These are phyloP conservation scores for Phytoseiulus persimilis DNA, from an alignment of 2,888 invertebrate species.

Conservation along the genomic window DNA sequence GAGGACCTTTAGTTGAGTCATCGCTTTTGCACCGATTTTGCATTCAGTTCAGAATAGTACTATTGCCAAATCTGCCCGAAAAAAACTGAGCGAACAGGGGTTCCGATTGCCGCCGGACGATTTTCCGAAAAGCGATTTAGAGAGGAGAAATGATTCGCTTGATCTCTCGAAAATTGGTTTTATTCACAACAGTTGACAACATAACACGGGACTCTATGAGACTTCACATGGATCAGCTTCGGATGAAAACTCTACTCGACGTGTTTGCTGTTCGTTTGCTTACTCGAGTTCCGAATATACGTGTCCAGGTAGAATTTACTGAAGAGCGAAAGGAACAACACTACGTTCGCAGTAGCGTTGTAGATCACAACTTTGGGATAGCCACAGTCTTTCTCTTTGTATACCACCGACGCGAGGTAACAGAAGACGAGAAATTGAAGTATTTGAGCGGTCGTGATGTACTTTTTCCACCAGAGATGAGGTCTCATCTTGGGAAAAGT, in stretches of 20 bases:
- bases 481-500: conserved; percentile 13
- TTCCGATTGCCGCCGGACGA: not conserved
- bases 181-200: not conserved
- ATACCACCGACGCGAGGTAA: not conserved
- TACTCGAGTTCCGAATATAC: not conserved
- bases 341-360: not conserved
- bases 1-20: not conserved
- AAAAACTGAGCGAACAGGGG: not conserved
- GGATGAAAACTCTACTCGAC: not conserved
- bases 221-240: not conserved
- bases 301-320: conserved; percentile 7
- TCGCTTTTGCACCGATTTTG: not conserved
- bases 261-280: not conserved
- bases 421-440: conserved; percentile 10
- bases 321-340: not conserved
- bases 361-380: not conserved
- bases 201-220: not conserved
- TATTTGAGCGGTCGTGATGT: conserved; percentile 12
- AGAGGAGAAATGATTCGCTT: too few species aligned
- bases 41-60: not conserved
- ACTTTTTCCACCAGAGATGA: conserved; percentile 32
- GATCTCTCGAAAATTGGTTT: not conserved
- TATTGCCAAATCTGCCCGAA: not conserved
- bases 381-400: not conserved
- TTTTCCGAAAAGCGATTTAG: too few species aligned